phyloP scores from a whole-genome alignment of 2,888 invertebrate genomes.

The Malacosoma neustria region DNA sequence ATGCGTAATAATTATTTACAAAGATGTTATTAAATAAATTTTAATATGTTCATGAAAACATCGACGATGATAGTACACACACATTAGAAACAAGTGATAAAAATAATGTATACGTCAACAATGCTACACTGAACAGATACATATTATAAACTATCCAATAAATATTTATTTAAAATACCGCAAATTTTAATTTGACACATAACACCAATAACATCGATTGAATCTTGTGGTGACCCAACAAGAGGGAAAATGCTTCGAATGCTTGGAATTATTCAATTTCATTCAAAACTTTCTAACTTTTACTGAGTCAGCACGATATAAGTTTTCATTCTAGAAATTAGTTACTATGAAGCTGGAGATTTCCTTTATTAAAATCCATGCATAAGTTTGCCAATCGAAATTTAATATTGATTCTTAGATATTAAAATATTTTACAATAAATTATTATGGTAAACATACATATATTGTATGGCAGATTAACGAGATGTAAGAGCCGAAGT shows the following conservation, averaged over 20 bases:
- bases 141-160: slow-evolving; percentile 20
- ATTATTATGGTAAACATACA: slow-evolving; percentile 12
- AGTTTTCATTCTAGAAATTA: slow-evolving; percentile 28
- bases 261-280: slow-evolving; percentile 15
- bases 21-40: slow-evolving; percentile 29
- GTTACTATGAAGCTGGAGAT: slow-evolving; percentile 36
- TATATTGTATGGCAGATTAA: neutral
- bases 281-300: slow-evolving; percentile 22
- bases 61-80: neutral
- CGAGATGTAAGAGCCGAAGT: slow-evolving; percentile 18
- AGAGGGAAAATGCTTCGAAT: slow-evolving; percentile 19
- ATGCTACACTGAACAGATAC: slow-evolving; percentile 17
- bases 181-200: slow-evolving; percentile 47
- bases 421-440: neutral
- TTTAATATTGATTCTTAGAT: neutral
- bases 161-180: slow-evolving; percentile 26
- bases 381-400: slow-evolving; percentile 15
- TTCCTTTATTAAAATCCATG: slow-evolving; percentile 34
- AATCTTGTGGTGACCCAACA: slow-evolving; percentile 22
- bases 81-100: neutral
- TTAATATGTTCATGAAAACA: slow-evolving; percentile 22
- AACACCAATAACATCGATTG: slow-evolving; percentile 36
- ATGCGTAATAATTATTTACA: slow-evolving; percentile 49
- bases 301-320: slow-evolving; percentile 26
- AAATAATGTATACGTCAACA: neutral